Evolutionary conservation across 2,797 vertebrate genomes (phyloP).

Genomic region (Thamnophis elegans): DNA sequence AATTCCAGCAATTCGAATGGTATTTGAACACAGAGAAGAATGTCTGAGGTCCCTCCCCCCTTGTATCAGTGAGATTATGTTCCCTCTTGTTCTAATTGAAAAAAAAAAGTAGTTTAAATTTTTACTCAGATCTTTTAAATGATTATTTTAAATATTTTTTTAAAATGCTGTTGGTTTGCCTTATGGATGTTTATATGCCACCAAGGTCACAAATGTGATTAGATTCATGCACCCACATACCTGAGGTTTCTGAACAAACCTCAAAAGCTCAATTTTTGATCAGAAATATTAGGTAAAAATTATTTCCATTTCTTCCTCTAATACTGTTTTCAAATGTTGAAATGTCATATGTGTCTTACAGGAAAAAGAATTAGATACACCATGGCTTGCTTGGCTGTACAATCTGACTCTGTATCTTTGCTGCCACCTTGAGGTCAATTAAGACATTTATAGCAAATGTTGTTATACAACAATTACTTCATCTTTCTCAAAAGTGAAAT

Average conservation of each 20-base stretch:
- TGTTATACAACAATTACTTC: background rate
- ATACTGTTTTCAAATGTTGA: background rate
- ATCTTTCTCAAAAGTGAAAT: background rate
- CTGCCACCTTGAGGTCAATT: background rate
- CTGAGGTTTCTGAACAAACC: background rate
- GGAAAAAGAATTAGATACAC: background rate
- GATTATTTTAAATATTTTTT: background rate
- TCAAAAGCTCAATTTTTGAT: background rate
- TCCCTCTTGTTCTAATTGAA: too few species aligned
- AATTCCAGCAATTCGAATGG: background rate
- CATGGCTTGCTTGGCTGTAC: background rate
- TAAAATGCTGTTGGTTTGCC: background rate
- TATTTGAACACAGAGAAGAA: background rate
- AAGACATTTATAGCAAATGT: background rate
- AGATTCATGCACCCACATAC: background rate
- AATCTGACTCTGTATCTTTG: background rate
- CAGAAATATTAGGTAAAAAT: background rate
- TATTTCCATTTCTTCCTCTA: background rate
- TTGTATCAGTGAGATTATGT: background rate
- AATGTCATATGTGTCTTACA: background rate
- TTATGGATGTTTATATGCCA: background rate
- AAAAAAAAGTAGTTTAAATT: background rate
- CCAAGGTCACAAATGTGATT: background rate
- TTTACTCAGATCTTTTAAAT: background rate
- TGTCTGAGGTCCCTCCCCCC: background rate